phyloP scores from a whole-genome alignment of 2,888 invertebrate genomes.

The Pimpla rufipes region DNA sequence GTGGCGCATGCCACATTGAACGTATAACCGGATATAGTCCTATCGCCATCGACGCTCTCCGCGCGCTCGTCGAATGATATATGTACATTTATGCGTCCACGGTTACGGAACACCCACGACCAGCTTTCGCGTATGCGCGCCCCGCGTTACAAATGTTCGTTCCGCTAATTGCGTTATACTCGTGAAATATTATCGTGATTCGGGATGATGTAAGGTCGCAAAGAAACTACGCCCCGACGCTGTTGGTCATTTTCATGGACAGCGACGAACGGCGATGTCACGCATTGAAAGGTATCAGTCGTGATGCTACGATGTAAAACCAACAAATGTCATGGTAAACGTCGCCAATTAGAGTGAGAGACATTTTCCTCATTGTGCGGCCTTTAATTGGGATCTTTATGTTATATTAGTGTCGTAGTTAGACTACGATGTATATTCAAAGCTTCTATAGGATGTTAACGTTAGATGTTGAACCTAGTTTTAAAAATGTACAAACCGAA shows the following conservation, averaged over 20 bases:
- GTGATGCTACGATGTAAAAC: no score
- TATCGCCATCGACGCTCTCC: slow-evolving; percentile 56
- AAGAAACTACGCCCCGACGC: background rate
- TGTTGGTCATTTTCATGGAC: background rate
- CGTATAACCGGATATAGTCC: slow-evolving; percentile 61
- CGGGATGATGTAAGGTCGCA: background rate
- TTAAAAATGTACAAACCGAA: background rate
- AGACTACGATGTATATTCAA: no score
- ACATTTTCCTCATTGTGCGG: no score
- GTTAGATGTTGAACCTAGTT: no score
- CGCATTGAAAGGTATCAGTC: no score
- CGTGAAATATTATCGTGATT: background rate
- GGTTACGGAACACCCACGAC: slow-evolving; percentile 1
- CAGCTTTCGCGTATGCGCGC: background rate
- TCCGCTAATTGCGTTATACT: background rate
- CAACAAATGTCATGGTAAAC: no score
- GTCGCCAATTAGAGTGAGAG: no score
- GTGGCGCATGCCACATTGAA: slow-evolving; percentile 60
- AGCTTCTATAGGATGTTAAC: no score
- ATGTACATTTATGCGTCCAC: slow-evolving; percentile 58
- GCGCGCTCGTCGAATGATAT: slow-evolving; percentile 56
- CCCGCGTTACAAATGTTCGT: background rate
- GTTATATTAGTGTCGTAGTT: no score
- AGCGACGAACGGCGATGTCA: no score
- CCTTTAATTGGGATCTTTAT: no score